Base-by-base conservation (phyloP, 2,113 vertebrate genomes). In the Hippolais icterina region DNA sequence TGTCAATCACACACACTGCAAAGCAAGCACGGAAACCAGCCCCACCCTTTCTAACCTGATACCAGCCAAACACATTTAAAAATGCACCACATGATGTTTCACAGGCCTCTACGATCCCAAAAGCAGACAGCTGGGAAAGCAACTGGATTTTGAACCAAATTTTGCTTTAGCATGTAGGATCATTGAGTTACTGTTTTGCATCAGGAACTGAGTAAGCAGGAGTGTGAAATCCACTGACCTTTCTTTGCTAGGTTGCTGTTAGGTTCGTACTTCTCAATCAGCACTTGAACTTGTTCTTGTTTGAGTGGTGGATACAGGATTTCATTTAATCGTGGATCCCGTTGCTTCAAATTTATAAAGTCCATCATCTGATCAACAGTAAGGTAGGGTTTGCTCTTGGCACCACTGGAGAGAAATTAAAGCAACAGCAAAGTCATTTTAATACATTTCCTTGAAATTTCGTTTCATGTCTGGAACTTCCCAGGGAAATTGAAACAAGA, bases 191-290 rank as follows among this genome's bases (percentile, higher is more conserved):
- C 17, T 70, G 23, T 52, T 68, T 78, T 46, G 57, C 96, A 85
- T 13, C 53, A 50, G 49, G 83, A 77, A 49, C 57, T 0, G 1
- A 69, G 23, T 7, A 28, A 39, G 35, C 4, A 16, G 64, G 33
- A 57, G 57, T 31, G 29, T 46, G 82, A 94, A 87, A 88, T 9
- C 10, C 44, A 98, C 99, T 98, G 95, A 99, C 99, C 99, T 99
- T 98, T 99, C 96, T 98, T 98, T 68, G 98, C 98, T 29, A 99
- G 97, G 54, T 96, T 97, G 61, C 74, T 96, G 79, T 99, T 99
- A 42, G 98, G 98, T 94, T 99, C 99, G 19, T 99, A 99, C 95
- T 99, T 99, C 97, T 99, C 99, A 96, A 99, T 98, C 97, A 99
- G 97, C 57, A 98, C 96, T 95, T 99, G 99, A 89, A 99, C 99